Base-by-base conservation (phyloP, 2,888 invertebrate species). In the Agrochola lychnidis region DNA sequence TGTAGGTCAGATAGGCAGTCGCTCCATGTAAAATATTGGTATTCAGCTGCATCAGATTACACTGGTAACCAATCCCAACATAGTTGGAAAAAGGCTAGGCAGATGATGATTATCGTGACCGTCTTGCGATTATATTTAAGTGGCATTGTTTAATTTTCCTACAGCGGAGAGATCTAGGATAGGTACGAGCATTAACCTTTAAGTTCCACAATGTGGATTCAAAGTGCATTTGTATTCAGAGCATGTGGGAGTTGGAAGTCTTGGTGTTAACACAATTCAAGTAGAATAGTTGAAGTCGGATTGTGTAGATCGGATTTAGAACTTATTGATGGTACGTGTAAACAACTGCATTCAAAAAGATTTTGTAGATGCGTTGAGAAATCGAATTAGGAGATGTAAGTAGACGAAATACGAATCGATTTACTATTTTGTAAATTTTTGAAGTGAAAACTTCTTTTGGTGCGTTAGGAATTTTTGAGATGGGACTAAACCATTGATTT, bases 181-280 rank as follows among this genome's bases (percentile, higher is more conserved):
- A 16, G 5, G 9, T 30, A 4, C 1, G 6, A 56, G 51, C 25
- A 40, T 67, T 69, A 36, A 48, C 48, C 25, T 66, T 83, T 71
- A 19, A 73, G 42, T 63, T 80, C 22, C n/a, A 42, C 69, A 56
- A 42, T 16, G 22, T 48, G 36, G 48, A 48, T 61, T 63, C 45
- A 66, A 74, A 84, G 45, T 81, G 70, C 73, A 84, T 81, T 75
- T 73, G 19, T 75, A 81, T 84, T 81, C 81, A 45, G n/a, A 40
- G 22, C 67, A 68, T 14, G n/a, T 4, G 30, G 9, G 30, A 64
- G 57, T 64, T 30, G 12, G 22, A 1, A 73, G 53, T 66, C 51
- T 59, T 25, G 64, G 51, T 73, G 71, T 73, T 79, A 72, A 74
- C 71, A 72, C 61, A 36, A 70, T 67, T 76, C 42, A 62, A 73